phyloP scores from a whole-genome alignment of 2,888 invertebrate genomes.

The Philaethria dido region DNA sequence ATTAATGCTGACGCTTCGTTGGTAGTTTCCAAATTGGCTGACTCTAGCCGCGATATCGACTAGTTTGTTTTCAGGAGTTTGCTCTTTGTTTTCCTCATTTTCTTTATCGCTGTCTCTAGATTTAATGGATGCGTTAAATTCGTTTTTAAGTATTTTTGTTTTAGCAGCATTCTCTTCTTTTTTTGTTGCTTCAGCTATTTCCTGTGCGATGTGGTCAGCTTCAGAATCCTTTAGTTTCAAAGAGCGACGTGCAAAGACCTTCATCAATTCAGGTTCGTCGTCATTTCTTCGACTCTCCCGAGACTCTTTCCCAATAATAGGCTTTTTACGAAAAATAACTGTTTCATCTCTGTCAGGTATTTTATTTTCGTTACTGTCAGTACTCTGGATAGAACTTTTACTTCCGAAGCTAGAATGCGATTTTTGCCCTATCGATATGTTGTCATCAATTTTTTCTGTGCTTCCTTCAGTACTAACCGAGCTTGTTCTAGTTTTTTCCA shows the following conservation, averaged over 20 bases:
- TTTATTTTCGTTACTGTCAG: conserved; percentile 72
- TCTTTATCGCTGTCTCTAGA: conserved; percentile 90
- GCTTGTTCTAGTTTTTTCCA: conserved; percentile 69
- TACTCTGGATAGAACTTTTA: conserved; percentile 77
- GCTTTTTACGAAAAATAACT: conserved; percentile 84
- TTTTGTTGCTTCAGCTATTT: conserved; percentile 76
- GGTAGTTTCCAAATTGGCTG: conserved; percentile 77
- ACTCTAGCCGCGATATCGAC: conserved; percentile 75
- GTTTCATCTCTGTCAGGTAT: conserved; percentile 73
- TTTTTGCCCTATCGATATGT: conserved; percentile 75
- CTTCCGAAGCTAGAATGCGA: conserved; percentile 79
- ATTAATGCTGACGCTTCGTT: conserved; percentile 74
- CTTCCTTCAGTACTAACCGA: conserved; percentile 74
- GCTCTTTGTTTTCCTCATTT: conserved; percentile 79
- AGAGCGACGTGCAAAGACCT: conserved; percentile 92
- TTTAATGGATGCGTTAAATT: conserved; percentile 81
- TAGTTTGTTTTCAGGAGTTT: conserved; percentile 67
- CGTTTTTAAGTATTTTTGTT: conserved; percentile 70
- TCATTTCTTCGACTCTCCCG: conserved; percentile 80
- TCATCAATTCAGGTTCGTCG: conserved; percentile 91
- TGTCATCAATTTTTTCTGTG: conserved; percentile 75
- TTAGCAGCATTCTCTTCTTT: conserved; percentile 63
- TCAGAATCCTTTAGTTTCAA: conserved; percentile 90
- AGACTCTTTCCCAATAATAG: conserved; percentile 70
- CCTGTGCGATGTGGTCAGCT: conserved; percentile 83